phyloP scores from a whole-genome alignment of 1,140 invertebrate species.

The Anoplophora glabripennis region DNA sequence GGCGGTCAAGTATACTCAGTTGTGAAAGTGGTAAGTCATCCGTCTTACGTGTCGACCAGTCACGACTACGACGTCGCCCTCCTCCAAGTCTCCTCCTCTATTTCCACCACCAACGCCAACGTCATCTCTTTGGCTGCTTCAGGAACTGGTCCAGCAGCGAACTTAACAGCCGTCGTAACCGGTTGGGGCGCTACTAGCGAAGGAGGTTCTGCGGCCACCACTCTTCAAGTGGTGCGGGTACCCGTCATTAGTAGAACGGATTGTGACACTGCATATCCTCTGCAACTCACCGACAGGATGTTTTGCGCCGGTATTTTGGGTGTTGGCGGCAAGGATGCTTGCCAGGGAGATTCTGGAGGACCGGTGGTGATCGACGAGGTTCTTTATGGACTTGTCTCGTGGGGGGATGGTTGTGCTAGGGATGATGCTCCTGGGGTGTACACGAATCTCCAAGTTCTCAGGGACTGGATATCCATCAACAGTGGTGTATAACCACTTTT shows the following conservation, averaged over 20 bases:
- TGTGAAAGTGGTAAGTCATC: conserved; percentile 44
- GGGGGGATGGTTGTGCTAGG: conserved; percentile 31
- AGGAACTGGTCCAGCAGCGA: conserved; percentile 5
- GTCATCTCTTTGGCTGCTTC: conserved; percentile 8
- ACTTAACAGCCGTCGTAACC: conserved; percentile 49
- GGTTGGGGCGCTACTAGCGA: conserved; percentile 55
- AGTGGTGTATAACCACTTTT: too few relatives aligned
- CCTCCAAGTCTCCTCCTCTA: conserved; percentile 40
- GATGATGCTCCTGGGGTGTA: too few relatives aligned
- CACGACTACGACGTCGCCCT: conserved; percentile 57
- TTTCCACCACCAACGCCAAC: not conserved
- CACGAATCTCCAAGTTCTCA: too few relatives aligned
- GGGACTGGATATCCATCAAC: too few relatives aligned
- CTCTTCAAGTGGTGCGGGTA: conserved; percentile 41
- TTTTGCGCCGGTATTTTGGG: conserved; percentile 46
- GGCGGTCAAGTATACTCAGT: conserved; percentile 45
- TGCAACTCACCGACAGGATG: conserved; percentile 42
- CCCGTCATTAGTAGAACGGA: conserved; percentile 37
- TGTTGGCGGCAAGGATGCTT: conserved; percentile 27
- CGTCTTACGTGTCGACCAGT: conserved; percentile 42
- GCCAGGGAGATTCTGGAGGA: conserved; percentile 55
- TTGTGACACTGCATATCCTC: conserved; percentile 36
- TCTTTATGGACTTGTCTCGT: conserved; percentile 52
- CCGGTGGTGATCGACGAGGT: conserved; percentile 51
- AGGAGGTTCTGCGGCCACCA: conserved; percentile 12